These are phyloP conservation scores for Lasioglossum leucozonium DNA, from an alignment of 2,888 invertebrate species.

Conservation along the genomic window DNA sequence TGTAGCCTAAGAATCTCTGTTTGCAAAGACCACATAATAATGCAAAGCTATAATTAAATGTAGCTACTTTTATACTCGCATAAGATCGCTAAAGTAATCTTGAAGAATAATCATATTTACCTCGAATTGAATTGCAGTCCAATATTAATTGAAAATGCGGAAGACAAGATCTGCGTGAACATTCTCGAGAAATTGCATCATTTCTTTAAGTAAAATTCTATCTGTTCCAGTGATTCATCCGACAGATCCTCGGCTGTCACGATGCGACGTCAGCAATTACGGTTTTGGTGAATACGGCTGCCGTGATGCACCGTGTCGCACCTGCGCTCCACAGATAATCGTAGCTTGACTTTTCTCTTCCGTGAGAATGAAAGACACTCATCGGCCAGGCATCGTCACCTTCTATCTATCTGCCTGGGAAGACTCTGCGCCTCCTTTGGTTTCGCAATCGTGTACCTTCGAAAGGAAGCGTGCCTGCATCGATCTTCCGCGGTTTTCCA, in stretches of 20 bases:
- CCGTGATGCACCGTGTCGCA: conserved; percentile 58
- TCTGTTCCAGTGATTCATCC: conserved; percentile 55
- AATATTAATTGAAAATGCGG: neutral
- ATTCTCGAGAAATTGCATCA: conserved; percentile 19
- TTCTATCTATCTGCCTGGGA: conserved; percentile 53
- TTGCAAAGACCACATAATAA: too few species aligned
- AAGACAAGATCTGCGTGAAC: neutral
- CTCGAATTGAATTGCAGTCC: neutral
- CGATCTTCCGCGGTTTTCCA: conserved; percentile 50
- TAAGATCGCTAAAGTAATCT: neutral
- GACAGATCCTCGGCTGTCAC: conserved; percentile 21
- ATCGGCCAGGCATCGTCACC: conserved; percentile 73
- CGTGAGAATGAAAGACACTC: conserved; percentile 78
- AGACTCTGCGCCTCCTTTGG: conserved; percentile 50
- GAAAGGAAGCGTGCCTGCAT: conserved; percentile 54
- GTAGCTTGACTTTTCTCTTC: conserved; percentile 70
- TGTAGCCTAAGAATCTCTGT: too few species aligned
- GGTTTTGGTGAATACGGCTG: conserved; percentile 62
- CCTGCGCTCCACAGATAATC: conserved; percentile 62
- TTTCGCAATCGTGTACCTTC: conserved; percentile 66
- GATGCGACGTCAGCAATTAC: conserved; percentile 48
- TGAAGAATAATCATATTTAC: neutral
- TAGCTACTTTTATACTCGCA: rapidly evolving
- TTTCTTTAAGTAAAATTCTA: conserved; percentile 40
- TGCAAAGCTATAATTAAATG: neutral